Evolutionary conservation across 2,113 vertebrate species (phyloP), one percentile per base, ranked within the genome.

Genomic region (Pseudopodoces humilis): DNA sequence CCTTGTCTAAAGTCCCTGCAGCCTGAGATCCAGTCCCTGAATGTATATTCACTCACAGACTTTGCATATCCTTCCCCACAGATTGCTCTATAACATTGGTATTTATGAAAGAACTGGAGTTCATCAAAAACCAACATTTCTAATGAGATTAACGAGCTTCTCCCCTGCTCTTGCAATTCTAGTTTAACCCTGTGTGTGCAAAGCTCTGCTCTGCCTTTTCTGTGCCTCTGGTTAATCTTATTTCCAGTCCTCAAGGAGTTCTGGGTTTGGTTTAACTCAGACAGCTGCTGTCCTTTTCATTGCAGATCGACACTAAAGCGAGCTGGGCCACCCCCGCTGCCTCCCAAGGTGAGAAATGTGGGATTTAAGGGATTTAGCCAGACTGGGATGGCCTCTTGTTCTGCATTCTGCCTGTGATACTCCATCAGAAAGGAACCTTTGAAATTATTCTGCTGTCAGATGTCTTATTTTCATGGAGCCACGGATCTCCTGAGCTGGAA

Each of bases 281-380:
- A 23, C 3, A 9, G 2, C 20, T 53, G 1, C 19, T 30, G 41
- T 10, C 69, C 39, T 95, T 74, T 52, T 67, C 81, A 1, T 98
- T 97, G 95, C 94, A 99, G 99, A 55, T 99, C 98, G 2, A 99
- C 99, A 7, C 98, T 99, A 31, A 99, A 99, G 95, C 98, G 98
- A 71, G 98, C 98, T 52, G 49, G 98, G 90, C 99, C 99, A 2
- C 99, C 99, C 91, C 99, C 99, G 1, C 97, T 99, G 35, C 99
- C 99, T 86, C 99, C 99, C 30, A 99, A 99, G 98, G 99, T 99
- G 92, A 98, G 96, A 56, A 19, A 6, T 31, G 31, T 15, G 44
- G 56, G 2, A 9, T 53, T 69, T 1, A 1, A 15, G 81, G 33
- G 33, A 4, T 72, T 10, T 1, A 10, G 41, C 15, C 1, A 70